These are phyloP conservation scores for Melanophora roralis DNA, from an alignment of 2,888 invertebrate species.

Conservation along the genomic window DNA sequence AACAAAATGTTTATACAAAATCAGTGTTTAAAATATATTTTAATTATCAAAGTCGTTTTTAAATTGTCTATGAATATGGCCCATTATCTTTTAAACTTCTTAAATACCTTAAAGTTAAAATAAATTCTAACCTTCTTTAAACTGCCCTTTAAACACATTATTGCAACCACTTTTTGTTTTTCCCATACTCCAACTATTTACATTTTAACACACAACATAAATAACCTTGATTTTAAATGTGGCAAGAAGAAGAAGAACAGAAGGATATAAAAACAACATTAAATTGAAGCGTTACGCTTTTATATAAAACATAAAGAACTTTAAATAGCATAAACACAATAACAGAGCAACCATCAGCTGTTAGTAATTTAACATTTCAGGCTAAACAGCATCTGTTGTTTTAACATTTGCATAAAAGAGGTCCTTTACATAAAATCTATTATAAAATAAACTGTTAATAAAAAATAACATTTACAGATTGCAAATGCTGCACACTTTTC, in stretches of 20 bases:
- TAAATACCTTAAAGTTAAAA: too few relatives aligned
- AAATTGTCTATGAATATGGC: too few relatives aligned
- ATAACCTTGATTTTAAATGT: slow-evolving; percentile 74
- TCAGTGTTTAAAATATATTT: too few relatives aligned
- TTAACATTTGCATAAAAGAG: background rate
- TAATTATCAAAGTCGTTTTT: too few relatives aligned
- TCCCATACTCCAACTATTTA: slow-evolving; percentile 7
- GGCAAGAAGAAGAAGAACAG: slow-evolving; percentile 60
- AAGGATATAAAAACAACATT: background rate
- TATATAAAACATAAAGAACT: background rate
- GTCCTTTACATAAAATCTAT: background rate
- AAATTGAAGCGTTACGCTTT: slow-evolving; percentile 25
- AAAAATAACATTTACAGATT: slow-evolving; percentile 25
- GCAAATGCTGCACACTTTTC: background rate
- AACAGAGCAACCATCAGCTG: background rate
- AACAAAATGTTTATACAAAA: too few relatives aligned
- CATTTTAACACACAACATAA: slow-evolving; percentile 54
- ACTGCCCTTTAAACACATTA: background rate
- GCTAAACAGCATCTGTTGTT: background rate
- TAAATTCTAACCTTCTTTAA: slow-evolving; percentile 11
- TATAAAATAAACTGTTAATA: slow-evolving; percentile 6
- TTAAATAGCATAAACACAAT: background rate
- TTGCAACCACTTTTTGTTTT: background rate
- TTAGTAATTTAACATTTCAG: background rate
- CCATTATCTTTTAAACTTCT: too few relatives aligned